Conservation (phyloP, 2,888 invertebrate species). For the Luffia ferchaultella region DNA sequence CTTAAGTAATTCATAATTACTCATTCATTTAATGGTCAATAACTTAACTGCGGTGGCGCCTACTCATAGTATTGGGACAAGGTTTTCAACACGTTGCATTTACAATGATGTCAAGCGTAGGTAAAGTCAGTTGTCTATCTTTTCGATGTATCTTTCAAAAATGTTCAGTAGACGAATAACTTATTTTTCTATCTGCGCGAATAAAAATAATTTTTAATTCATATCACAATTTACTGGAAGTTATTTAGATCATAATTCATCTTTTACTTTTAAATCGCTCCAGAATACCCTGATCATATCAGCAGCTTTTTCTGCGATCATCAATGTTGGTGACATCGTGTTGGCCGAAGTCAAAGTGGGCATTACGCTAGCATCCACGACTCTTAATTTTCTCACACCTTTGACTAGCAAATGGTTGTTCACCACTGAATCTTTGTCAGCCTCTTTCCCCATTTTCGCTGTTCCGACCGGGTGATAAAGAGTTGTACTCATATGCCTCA, state of each 20-base stretch:
- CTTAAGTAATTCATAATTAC: too few species aligned
- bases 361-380: slow-evolving; percentile 61
- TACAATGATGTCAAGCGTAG: too few species aligned
- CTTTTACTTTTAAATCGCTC: slow-evolving; percentile 11
- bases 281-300: slow-evolving; percentile 42
- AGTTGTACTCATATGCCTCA: slow-evolving; percentile 57
- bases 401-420: slow-evolving; percentile 52
- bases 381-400: slow-evolving; percentile 58
- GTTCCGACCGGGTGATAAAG: slow-evolving; percentile 76
- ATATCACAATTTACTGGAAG: slow-evolving; percentile 5
- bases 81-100: too few species aligned
- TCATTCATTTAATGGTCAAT: too few species aligned
- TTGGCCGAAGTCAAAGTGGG: slow-evolving; percentile 62
- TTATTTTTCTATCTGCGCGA: too few species aligned
- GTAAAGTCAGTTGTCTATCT: too few species aligned
- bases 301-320: slow-evolving; percentile 55
- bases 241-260: too few species aligned
- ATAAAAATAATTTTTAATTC: background rate
- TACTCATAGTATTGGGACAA: too few species aligned
- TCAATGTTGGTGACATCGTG: slow-evolving; percentile 62
- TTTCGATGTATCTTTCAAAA: too few species aligned
- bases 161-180: too few species aligned
- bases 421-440: slow-evolving; percentile 55
- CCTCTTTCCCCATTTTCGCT: slow-evolving; percentile 69
- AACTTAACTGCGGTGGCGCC: too few species aligned